Evolutionary conservation across 2,888 invertebrate species (phyloP).

Genomic region (Microdon myrmicae): DNA sequence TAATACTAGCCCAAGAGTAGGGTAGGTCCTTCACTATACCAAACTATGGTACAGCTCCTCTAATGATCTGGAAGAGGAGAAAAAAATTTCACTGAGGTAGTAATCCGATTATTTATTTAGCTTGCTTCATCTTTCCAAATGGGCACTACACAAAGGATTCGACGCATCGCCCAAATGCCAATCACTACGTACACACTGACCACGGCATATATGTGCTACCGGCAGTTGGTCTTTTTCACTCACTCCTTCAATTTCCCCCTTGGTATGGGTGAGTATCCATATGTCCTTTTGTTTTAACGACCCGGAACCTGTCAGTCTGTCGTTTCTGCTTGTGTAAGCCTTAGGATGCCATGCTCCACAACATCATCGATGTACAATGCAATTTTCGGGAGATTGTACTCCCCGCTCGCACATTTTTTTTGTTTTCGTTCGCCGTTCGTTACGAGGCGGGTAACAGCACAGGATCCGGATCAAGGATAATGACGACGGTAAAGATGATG

Average conservation of each 20-base stretch:
- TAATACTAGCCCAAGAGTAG: no score
- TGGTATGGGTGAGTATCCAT: constrained; percentile 15
- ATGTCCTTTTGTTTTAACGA: constrained; percentile 33
- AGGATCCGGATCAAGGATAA: constrained; percentile 25
- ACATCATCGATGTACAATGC: constrained; percentile 44
- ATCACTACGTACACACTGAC: constrained; percentile 35
- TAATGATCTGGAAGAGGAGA: constrained; percentile 35
- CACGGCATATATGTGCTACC: neutral
- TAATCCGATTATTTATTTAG: constrained; percentile 48
- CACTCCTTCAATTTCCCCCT: no score
- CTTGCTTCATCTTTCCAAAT: constrained; percentile 30
- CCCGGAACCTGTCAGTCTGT: constrained; percentile 45
- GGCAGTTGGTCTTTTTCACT: no score
- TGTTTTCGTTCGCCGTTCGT: constrained; percentile 12
- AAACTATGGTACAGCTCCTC: constrained; percentile 7
- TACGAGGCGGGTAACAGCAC: neutral
- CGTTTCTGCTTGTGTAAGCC: constrained; percentile 26
- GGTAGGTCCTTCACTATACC: neutral
- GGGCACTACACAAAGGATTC: constrained; percentile 32
- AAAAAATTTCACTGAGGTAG: constrained; percentile 4
- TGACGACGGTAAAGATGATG: no score
- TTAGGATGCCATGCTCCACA: constrained; percentile 11
- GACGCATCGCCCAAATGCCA: constrained; percentile 51
- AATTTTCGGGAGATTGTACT: constrained; percentile 29
- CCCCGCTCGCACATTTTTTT: neutral